Base-by-base conservation (phyloP, 2,113 vertebrate genomes). In the Notarius quadriscutis region DNA sequence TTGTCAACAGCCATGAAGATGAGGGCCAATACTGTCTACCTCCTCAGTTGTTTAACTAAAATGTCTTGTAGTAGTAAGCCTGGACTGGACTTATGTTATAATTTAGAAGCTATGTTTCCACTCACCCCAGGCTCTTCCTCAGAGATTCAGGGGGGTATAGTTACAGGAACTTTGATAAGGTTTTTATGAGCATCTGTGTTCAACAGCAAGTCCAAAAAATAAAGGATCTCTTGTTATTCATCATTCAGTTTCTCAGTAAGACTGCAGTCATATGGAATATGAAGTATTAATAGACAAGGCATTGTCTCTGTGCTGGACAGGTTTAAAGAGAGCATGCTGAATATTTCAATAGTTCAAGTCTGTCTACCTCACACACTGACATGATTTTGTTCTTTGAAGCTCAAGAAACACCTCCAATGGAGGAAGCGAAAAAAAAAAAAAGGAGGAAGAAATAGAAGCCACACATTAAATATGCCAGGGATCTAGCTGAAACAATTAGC, bases 361-460 rank as follows among this genome's bases (percentile, higher is more conserved):
- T 53, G 22, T 11, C 74, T 77, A 51, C 89, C 86, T 88, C 82
- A 58, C 83, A 85, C 77, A 71, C 60, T 89, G 85, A 89, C 89
- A 88, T 53, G 86, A 84, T 88, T 85, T 88, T 89, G 84, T 60
- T 86, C 86, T 90, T 90, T 83, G 82, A 91, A 90, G 85, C 80
- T 83, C 77, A 41, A n/a, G 41, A 90, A 86, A 80, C 83, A 81
- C 78, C 85, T 78, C 72, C n/a, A 72, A 82, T 22, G 25, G 41
- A 41, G 41, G 4, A 41, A 41, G 41, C 41, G 3, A 41, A 41
- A 41, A 41, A 41, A 34, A 48, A 12, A 63, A 80, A 89, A 22
- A 57, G 27, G 3, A 57, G 20, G 62, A 50, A 71, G 79, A 34
- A 69, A 80, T 55, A 69, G 34, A 77, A 86, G 65, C 62, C 20